Conservation (phyloP, 92 coral and sea anemone species). For the Bergia puertoricense region DNA sequence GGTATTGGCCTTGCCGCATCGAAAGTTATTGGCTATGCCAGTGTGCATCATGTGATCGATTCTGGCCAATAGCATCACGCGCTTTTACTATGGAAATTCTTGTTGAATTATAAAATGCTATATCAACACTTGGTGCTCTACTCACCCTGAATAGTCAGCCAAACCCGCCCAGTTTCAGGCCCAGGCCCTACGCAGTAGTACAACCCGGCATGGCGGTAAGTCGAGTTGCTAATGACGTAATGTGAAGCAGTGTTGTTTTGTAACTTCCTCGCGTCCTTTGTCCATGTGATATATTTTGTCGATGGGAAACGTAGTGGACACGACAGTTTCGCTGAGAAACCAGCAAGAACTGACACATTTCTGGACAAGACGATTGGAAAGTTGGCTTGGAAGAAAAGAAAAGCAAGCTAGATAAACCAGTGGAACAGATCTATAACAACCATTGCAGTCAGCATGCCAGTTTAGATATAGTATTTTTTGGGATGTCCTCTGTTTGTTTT, state of each 20-base stretch:
- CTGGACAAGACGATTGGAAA: background rate
- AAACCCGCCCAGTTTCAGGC: background rate
- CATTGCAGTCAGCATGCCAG: too few species aligned
- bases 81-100: too few species aligned
- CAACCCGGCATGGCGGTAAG: constrained; percentile 1
- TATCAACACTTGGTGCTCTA: background rate
- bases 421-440: too few species aligned
- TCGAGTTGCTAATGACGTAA: constrained; percentile 18
- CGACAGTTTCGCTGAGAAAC: background rate
- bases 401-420: background rate
- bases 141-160: constrained; percentile 1
- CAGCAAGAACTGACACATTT: constrained; percentile 13
- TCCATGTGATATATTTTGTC: background rate
- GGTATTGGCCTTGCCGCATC: too few species aligned
- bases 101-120: background rate
- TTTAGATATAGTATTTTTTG: too few species aligned
- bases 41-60: too few species aligned
- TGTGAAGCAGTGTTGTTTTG: constrained; percentile 7
- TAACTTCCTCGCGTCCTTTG: background rate
- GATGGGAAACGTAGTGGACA: background rate
- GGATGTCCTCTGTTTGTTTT: too few species aligned
- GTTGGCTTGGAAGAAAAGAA: background rate
- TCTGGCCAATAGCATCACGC: too few species aligned
- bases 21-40: too few species aligned
- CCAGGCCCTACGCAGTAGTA: constrained; percentile 8